Evolutionary conservation across 1,140 invertebrate genomes (phyloP), one percentile per base, ranked within the genome.

Genomic region (Bombus ignitus): DNA sequence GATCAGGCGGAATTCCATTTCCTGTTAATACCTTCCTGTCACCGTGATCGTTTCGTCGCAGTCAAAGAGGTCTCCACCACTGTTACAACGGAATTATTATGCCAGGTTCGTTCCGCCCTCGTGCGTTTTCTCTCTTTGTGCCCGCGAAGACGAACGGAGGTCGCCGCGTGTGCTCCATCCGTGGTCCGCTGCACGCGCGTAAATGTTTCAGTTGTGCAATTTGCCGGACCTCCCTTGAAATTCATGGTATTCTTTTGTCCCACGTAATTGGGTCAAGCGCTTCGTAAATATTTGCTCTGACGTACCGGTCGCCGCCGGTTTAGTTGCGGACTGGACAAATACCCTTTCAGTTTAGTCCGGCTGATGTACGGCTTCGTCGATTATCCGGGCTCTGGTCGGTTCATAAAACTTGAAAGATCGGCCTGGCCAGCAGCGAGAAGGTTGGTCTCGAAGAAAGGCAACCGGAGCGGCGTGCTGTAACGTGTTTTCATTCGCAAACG

Each of bases 241-340:
- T 90, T 92, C 88, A 87, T 88, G 79, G 62, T 88, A 92, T 91
- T 89, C 87, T 87, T 87, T 90, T 89, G 85, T 87, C 66, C 32
- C 9, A 10, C 35, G 87, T 91, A 89, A 91, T 91, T 89, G 82
- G 89, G 87, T 88, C 89, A 92, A 92, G 79, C 86, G 88, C 74
- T 89, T 87, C 86, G 76, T 90, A 92, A 90, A 92, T 92, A 91
- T 92, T 92, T 92, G 82, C 88, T 57, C 37, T 39, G 57, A 57
- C 57, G 75, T 78, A 71, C 70, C 42, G 83, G 32, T 57, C 71
- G 68, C 39, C 35, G 75, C 47, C 53, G 82, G 75, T 71, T 72
- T 44, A 71, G 75, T 84, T 59, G 68, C 53, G 68, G 76, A 79
- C 68, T 42, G 53, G 76, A 79, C 76, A 62, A 76, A 68, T 28